phyloP scores from a whole-genome alignment of 92 coral and sea anemone genomes.

The Porites lobata region DNA sequence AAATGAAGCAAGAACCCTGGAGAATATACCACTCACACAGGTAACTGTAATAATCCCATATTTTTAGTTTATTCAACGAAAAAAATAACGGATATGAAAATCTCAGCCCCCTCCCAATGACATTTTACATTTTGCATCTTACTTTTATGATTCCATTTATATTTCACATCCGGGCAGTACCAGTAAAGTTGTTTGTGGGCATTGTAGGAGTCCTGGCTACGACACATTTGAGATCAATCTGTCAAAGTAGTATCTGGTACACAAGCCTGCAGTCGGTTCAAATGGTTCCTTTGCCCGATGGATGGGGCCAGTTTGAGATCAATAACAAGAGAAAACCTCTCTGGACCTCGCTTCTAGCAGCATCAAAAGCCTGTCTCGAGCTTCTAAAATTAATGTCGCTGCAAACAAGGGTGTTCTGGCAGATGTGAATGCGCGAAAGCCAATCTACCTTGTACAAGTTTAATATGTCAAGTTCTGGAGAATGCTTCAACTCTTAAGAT shows the following conservation, averaged over 20 bases:
- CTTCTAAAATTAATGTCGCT: no score
- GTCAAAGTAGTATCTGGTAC: conserved; percentile 13
- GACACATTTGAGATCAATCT: no score
- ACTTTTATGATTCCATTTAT: no score
- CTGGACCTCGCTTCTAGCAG: neutral
- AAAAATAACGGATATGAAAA: no score
- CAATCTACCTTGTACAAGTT: neutral
- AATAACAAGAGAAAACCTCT: neutral
- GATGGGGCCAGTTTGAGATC: neutral
- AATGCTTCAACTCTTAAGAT: no score
- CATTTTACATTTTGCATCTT: no score
- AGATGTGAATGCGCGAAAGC: neutral
- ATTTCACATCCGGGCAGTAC: no score
- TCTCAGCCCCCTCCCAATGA: neutral
- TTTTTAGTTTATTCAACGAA: no score
- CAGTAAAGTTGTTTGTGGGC: no score
- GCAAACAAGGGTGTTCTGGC: conserved; percentile 18
- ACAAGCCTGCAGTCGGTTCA: conserved; percentile 16
- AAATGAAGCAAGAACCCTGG: neutral
- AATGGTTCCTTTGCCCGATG: conserved; percentile 27
- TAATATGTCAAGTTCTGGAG: neutral
- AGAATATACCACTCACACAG: neutral
- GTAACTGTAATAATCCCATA: neutral
- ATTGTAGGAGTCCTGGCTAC: no score
- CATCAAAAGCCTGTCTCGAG: neutral